These are phyloP conservation scores for Brachionus manjavacas DNA, from an alignment of 1,140 invertebrate species.

Conservation along the genomic window DNA sequence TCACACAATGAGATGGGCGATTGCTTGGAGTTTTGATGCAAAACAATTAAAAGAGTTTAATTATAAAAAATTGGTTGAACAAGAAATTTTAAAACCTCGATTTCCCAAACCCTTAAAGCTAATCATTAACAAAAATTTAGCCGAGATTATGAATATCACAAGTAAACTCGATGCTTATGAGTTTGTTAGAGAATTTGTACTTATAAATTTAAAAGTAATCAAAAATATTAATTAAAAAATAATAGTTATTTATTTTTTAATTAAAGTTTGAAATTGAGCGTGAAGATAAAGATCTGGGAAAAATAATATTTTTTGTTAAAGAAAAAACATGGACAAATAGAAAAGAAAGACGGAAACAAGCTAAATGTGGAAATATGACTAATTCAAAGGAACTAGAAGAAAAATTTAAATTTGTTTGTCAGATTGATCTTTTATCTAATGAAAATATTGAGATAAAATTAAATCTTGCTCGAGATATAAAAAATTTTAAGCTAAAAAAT, in stretches of 20 bases:
- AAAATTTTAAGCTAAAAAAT: background rate
- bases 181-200: background rate
- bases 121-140: background rate
- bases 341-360: background rate
- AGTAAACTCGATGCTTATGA: background rate
- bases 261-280: background rate
- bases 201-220: background rate
- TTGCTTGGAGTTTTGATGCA: conserved; percentile 63
- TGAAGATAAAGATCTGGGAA: background rate
- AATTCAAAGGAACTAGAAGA: background rate
- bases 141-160: background rate
- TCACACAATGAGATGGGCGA: conserved; percentile 71
- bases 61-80: background rate
- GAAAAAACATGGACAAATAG: conserved; percentile 19
- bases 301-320: background rate
- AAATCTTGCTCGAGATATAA: background rate
- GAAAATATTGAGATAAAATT: background rate
- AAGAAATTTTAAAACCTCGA: background rate
- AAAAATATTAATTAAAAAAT: background rate
- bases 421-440: background rate
- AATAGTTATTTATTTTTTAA: background rate
- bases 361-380: background rate
- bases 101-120: background rate
- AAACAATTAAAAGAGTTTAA: background rate
- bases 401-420: background rate